Evolutionary conservation across 1,140 invertebrate species (phyloP).

Genomic region (Geopemphigus sp.): DNA sequence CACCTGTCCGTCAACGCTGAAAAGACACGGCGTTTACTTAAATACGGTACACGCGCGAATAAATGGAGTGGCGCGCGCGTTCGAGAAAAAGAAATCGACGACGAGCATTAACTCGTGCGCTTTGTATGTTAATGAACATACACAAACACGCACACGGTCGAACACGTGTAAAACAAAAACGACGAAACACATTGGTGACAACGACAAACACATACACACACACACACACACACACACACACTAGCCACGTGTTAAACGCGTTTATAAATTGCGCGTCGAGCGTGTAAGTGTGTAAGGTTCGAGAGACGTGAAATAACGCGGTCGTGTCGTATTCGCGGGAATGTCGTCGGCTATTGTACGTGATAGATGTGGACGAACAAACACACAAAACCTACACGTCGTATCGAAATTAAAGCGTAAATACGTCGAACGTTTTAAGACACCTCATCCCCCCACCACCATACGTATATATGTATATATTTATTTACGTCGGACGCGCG

Average conservation of each 20-base stretch:
- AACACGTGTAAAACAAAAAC: constrained; percentile 22
- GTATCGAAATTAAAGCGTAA: too few species aligned
- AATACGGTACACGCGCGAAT: background rate
- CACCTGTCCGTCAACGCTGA: constrained; percentile 41
- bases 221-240: background rate
- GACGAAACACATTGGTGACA: too few species aligned
- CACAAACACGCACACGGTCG: background rate
- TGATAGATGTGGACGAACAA: background rate
- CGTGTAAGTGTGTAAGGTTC: background rate
- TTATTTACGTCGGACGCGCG: too few species aligned
- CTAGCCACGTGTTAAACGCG: background rate
- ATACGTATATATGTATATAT: too few species aligned
- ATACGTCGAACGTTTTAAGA: too few species aligned
- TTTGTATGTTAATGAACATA: constrained; percentile 30
- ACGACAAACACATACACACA: too few species aligned
- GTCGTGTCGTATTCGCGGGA: too few species aligned
- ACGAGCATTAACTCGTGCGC: constrained; percentile 1
- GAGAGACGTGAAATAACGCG: too few species aligned
- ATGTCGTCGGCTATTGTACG: too few species aligned
- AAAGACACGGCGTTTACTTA: background rate
- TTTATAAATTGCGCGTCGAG: background rate
- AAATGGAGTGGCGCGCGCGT: constrained; percentile 6
- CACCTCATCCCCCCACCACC: too few species aligned
- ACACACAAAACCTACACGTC: background rate
- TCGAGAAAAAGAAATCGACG: background rate